phyloP scores from a whole-genome alignment of 2,797 vertebrate species.

The Phalloptychus januarius region DNA sequence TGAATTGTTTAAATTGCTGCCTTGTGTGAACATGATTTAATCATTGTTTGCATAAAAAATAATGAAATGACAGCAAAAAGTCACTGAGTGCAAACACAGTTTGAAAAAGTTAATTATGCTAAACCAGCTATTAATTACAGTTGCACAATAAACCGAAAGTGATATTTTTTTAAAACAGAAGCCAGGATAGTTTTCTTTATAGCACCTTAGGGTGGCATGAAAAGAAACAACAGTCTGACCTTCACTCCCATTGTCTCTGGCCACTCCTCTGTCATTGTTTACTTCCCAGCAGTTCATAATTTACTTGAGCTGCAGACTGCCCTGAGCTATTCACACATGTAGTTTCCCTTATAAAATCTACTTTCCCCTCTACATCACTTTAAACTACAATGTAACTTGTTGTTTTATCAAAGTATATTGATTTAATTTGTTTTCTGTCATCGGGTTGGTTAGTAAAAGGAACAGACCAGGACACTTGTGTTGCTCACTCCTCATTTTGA shows the following conservation, averaged over 20 bases:
- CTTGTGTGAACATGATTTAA: neutral
- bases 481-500: slow-evolving; percentile 15
- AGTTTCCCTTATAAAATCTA: neutral
- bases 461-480: slow-evolving; percentile 14
- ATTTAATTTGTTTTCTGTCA: neutral
- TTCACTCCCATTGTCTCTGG: slow-evolving; percentile 29
- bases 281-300: slow-evolving; percentile 25
- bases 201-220: slow-evolving; percentile 32
- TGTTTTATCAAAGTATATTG: neutral
- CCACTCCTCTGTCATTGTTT: slow-evolving; percentile 35
- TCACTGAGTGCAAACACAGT: neutral
- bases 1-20: neutral
- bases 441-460: slow-evolving; percentile 25
- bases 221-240: slow-evolving; percentile 35
- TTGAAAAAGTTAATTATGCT: neutral
- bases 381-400: neutral
- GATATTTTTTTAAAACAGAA: neutral
- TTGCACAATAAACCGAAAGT: neutral
- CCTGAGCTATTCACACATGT: slow-evolving; percentile 15
- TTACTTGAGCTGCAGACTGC: slow-evolving; percentile 18
- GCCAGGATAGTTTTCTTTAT: slow-evolving; percentile 4
- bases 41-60: neutral
- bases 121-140: neutral
- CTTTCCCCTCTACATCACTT: neutral
- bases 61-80: neutral